Base-by-base conservation (phyloP, 2,797 vertebrate species). In the Emys orbicularis region DNA sequence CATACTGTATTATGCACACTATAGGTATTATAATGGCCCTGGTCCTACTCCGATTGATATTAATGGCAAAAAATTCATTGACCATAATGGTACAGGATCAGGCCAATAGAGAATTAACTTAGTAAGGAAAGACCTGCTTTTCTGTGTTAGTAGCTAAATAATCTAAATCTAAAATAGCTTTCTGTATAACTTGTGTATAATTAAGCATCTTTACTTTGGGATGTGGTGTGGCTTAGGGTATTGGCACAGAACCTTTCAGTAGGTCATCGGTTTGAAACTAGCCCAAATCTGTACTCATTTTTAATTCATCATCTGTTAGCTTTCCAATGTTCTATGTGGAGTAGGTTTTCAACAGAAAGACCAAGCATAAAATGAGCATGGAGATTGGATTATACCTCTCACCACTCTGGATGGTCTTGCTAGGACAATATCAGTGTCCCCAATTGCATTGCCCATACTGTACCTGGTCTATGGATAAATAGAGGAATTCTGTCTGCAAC, bases 111-210 rank as follows among this genome's bases (percentile, higher is more conserved):
- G 29, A 61, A 61, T 86, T 16, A 34, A 61, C 13, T 61, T 31
- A 61, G 29, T 34, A 34, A 61, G 13, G 59, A 61, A 61, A 61
- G 82, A 93, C 8, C 41, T 57, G 89, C 47, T 49, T 57, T 57
- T 29, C 59, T 72, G 72, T 44, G 84, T 88, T 90, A 79, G 21
- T 53, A 68, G 76, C 52, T 88, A 81, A 91, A 90, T 83, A 88
- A 95, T 89, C 93, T 59, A 89, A 94, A 90, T n/a, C 19, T 59
- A 91, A 92, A 94, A 88, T 49, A 93, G 84, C 86, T 91, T 56
- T 31, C 47, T 79, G 37, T 31, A n/a, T 74, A 52, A 52, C 90
- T 82, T 9, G 31, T 68, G 2, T 76, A 81, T 25, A 90, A 37
- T 44, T 68, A 83, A 88, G 19, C 25, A 37, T 83, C 29, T 94